Conservation (phyloP, 2,888 invertebrate species). For the Ecdyonurus torrentis region DNA sequence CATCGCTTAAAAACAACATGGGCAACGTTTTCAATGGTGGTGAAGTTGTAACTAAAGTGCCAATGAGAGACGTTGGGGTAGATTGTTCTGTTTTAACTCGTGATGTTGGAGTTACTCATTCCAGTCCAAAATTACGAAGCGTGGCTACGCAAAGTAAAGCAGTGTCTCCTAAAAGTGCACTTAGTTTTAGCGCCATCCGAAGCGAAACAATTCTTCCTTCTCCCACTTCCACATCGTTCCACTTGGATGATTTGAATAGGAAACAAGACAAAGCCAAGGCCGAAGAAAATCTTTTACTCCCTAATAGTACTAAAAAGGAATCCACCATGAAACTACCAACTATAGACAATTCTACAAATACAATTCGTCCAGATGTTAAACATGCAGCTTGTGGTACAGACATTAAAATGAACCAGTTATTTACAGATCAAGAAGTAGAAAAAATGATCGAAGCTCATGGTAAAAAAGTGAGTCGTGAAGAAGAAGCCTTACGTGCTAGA, state of each 20-base stretch:
- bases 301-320: neutral
- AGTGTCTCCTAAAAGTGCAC: neutral
- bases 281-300: neutral
- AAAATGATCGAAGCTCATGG: neutral
- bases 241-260: neutral
- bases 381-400: neutral
- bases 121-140: slow-evolving; percentile 19
- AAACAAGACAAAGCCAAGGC: neutral
- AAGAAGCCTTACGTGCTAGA: neutral
- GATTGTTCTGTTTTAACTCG: slow-evolving; percentile 43
- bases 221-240: neutral
- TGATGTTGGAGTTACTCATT: slow-evolving; percentile 41
- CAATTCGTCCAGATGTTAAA: neutral
- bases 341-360: neutral
- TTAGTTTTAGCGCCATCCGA: neutral
- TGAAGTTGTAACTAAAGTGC: too few species aligned
- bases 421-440: neutral
- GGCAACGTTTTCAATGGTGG: too few species aligned
- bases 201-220: neutral
- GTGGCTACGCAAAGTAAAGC: slow-evolving; percentile 11
- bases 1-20: too few species aligned
- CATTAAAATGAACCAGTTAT: neutral
- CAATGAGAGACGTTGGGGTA: slow-evolving; percentile 43
- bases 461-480: slow-evolving; percentile 1
- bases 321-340: neutral